A percentile compares a stretch with the other conserved stretches of the same genome.
Conservation (phyloP, 2,888 invertebrate species). For the Patella pellucida region DNA sequence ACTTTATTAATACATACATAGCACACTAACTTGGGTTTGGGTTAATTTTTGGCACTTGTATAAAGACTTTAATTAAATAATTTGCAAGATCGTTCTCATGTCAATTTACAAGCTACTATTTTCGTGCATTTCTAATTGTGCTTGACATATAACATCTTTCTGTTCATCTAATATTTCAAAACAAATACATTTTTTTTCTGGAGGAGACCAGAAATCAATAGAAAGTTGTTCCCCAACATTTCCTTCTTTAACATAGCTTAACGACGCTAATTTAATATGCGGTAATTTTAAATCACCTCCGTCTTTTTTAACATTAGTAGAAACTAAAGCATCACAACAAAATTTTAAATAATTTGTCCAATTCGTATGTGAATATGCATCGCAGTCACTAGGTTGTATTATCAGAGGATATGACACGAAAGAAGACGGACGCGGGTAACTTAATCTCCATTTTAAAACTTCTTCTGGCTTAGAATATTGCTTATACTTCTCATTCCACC, state of each 20-base stretch:
- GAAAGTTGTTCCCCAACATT: conserved; percentile 25
- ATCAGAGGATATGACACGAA: conserved; percentile 3
- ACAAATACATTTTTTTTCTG: conserved; percentile 1
- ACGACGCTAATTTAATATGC: conserved; percentile 20
- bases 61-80: too few relatives aligned
- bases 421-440: not conserved
- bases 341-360: conserved; percentile 29
- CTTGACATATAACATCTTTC: not conserved
- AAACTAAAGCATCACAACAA: conserved; percentile 25
- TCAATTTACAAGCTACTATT: too few relatives aligned
- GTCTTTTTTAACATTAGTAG: conserved; percentile 10
- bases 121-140: not conserved
- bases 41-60: too few relatives aligned
- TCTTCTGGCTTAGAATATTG: not conserved
- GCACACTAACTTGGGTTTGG: too few relatives aligned
- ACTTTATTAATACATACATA: too few relatives aligned
- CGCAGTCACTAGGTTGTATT: conserved; percentile 24
- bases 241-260: conserved; percentile 24
- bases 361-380: conserved; percentile 28
- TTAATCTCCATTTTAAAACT: not conserved
- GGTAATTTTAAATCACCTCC: not conserved
- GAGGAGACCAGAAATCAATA: conserved; percentile 25
- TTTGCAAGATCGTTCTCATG: too few relatives aligned
- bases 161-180: conserved; percentile 28
- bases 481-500: conserved; percentile 32